Percentiles rank a stretch among this genome's conserved stretches.
Conservation (phyloP, 2,888 invertebrate species). For the Chloroclystis v-ata region DNA sequence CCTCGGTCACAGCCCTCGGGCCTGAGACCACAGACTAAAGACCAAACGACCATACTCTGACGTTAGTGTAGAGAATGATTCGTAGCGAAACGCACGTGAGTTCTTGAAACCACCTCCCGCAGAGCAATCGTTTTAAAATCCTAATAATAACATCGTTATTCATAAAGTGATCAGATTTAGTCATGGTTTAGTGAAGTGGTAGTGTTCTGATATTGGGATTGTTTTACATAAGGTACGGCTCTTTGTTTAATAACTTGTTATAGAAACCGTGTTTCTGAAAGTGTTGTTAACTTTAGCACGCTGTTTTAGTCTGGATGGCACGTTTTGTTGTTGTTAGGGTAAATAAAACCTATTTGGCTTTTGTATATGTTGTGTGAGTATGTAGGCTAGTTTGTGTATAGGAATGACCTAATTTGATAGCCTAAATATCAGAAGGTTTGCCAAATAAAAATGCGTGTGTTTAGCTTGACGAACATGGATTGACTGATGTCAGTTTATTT, state of each 20-base stretch:
- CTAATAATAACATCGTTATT: constrained; percentile 49
- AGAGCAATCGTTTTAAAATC: constrained; percentile 39
- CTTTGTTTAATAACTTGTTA: constrained; percentile 20
- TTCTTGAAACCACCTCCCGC: constrained; percentile 43
- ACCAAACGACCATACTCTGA: neutral
- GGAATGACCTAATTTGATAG: no score
- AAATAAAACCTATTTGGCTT: no score
- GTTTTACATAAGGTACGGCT: constrained; percentile 23
- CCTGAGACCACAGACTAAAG: neutral
- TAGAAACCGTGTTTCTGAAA: constrained; percentile 10
- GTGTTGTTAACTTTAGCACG: neutral
- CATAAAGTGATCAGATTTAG: constrained; percentile 21
- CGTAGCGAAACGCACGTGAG: constrained; percentile 32
- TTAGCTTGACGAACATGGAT: no score
- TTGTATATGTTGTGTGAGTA: no score
- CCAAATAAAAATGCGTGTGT: no score
- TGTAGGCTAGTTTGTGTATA: no score
- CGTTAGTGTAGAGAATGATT: constrained; percentile 19
- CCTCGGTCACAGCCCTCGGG: constrained; percentile 13
- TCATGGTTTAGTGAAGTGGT: constrained; percentile 11
- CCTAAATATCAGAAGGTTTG: no score
- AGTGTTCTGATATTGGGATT: constrained; percentile 28
- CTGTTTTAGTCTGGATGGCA: neutral
- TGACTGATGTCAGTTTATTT: no score
- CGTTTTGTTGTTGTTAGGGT: neutral